phyloP scores from a whole-genome alignment of 1,140 invertebrate genomes.

The Trachymyrmex septentrionalis region DNA sequence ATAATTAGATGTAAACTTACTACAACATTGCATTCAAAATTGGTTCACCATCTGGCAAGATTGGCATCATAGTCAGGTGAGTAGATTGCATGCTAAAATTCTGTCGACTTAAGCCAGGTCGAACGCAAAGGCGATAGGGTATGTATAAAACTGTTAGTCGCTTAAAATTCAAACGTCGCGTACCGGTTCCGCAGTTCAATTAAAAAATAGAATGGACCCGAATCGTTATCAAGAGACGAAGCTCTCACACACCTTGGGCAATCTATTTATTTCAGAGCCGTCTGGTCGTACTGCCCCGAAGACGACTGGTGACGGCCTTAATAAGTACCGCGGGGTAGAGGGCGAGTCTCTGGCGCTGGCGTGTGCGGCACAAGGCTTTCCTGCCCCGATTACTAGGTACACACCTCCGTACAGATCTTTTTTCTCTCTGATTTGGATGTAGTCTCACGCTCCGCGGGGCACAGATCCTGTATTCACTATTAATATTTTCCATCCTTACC shows the following conservation, averaged over 20 bases:
- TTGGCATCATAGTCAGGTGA: conserved; percentile 61
- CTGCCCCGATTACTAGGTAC: conserved; percentile 86
- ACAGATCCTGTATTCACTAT: conserved; percentile 71
- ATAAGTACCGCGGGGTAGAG: conserved; percentile 81
- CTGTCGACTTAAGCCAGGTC: conserved; percentile 39
- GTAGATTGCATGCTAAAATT: conserved; percentile 66
- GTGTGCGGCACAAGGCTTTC: conserved; percentile 90
- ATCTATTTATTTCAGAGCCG: conserved; percentile 87
- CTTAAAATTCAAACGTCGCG: conserved; percentile 19
- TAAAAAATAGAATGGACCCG: conserved; percentile 4
- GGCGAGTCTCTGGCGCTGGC: conserved; percentile 86
- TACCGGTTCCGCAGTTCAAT: conserved; percentile 10
- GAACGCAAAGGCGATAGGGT: conserved; percentile 41
- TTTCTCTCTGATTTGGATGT: conserved; percentile 66
- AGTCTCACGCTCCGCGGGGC: conserved; percentile 70
- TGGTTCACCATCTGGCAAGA: conserved; percentile 29
- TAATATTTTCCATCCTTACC: conserved; percentile 76
- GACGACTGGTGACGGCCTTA: conserved; percentile 84
- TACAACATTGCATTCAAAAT: neutral
- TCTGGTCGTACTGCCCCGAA: conserved; percentile 89
- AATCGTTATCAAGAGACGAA: conserved; percentile 33
- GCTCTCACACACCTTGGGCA: conserved; percentile 60
- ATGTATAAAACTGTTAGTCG: conserved; percentile 62
- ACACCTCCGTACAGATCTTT: conserved; percentile 71
- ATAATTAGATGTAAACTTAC: neutral